phyloP scores from a whole-genome alignment of 2,113 vertebrate species.

The Gallinago paraguaiae region DNA sequence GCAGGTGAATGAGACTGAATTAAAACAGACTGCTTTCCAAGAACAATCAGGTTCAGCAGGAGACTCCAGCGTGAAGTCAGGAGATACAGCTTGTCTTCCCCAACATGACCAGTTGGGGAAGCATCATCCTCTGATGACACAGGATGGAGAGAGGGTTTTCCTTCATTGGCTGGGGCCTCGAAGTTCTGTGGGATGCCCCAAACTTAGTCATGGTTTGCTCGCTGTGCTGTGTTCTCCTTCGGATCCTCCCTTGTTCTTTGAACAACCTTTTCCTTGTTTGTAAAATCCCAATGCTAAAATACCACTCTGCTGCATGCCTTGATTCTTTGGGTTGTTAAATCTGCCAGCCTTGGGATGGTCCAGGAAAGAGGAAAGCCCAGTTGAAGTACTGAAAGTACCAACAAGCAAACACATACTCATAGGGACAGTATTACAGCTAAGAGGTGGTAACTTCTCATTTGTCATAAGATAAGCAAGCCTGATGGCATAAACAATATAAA shows the following conservation, averaged over 20 bases:
- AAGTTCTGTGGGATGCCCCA: neutral
- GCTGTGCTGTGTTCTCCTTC: accelerated
- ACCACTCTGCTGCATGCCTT: neutral
- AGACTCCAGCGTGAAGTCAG: accelerated
- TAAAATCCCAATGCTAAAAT: accelerated
- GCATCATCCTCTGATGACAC: neutral
- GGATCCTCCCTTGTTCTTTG: accelerated
- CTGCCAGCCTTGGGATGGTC: neutral
- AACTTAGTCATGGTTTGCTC: neutral
- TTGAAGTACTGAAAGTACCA: neutral
- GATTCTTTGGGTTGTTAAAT: neutral
- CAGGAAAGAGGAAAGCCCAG: neutral
- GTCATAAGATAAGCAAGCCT: neutral
- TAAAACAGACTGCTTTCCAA: neutral
- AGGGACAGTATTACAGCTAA: neutral
- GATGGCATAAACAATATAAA: neutral
- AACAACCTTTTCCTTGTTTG: neutral
- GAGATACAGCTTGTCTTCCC: neutral
- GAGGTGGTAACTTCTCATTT: neutral
- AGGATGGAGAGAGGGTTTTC: neutral
- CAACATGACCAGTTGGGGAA: accelerated
- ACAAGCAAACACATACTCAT: neutral
- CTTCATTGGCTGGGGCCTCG: neutral
- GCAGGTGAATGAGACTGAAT: neutral
- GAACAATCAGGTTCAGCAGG: neutral